Percentiles rank a stretch among this genome's conserved stretches.
Conservation (phyloP, 2,888 invertebrate species). For the Drosophila pseudotalamancana region DNA sequence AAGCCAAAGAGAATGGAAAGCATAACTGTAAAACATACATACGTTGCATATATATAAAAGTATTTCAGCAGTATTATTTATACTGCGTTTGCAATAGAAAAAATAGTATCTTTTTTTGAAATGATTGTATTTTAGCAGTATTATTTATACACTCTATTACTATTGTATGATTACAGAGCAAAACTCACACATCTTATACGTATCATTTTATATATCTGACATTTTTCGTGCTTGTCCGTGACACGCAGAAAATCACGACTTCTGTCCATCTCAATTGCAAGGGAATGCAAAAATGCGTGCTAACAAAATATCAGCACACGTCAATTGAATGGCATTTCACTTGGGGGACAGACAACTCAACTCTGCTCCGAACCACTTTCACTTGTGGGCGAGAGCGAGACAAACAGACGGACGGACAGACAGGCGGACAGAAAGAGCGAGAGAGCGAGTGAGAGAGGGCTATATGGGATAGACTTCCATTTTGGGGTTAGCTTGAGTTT, state of each 20-base stretch:
- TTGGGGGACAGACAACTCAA: constrained; percentile 64
- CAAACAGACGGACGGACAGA: background rate
- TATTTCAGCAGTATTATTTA: too few species aligned
- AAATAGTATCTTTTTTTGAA: too few species aligned
- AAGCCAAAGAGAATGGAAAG: background rate
- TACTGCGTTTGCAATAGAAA: too few species aligned
- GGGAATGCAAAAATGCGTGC: constrained; percentile 29
- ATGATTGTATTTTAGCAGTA: too few species aligned
- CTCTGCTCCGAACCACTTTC: constrained; percentile 69
- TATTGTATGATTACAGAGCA: too few species aligned
- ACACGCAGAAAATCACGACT: constrained; percentile 2
- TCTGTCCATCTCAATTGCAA: background rate
- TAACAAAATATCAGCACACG: constrained; percentile 59
- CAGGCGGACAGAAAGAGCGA: background rate
- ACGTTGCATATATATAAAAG: too few species aligned
- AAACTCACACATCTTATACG: too few species aligned
- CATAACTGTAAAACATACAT: too few species aligned
- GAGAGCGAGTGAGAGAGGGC: background rate
- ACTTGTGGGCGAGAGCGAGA: constrained; percentile 30
- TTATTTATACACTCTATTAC: too few species aligned
- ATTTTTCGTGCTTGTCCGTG: background rate
- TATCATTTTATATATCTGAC: background rate
- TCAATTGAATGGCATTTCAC: constrained; percentile 76
- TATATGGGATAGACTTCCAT: background rate
- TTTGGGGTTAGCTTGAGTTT: constrained; percentile 58